phyloP scores from a whole-genome alignment of 2,888 invertebrate genomes.

The Drosophila trichaetosa region DNA sequence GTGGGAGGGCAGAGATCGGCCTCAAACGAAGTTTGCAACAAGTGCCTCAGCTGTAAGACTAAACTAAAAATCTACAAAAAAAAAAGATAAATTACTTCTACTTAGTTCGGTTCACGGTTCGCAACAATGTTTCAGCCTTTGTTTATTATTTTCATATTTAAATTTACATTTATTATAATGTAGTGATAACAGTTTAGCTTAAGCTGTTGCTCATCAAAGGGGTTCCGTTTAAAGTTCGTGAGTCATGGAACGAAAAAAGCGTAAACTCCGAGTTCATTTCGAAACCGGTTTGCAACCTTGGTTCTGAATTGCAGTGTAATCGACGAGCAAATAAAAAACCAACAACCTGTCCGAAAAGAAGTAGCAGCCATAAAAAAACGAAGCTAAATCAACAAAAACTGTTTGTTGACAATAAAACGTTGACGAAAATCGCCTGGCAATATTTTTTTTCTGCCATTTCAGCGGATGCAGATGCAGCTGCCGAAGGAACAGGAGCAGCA shows the following conservation, averaged over 20 bases:
- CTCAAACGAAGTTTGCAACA: neutral
- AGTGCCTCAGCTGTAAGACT: neutral
- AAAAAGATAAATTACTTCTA: neutral
- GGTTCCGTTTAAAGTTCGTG: neutral
- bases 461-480: constrained; percentile 52
- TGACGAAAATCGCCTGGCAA: constrained; percentile 59
- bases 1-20: constrained; percentile 49
- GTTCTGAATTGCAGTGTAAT: constrained; percentile 4
- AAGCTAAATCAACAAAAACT: constrained; percentile 51
- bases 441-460: constrained; percentile 66
- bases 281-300: neutral
- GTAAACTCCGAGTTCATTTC: neutral
- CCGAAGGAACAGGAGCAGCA: constrained; percentile 22
- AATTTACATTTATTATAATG: neutral
- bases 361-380: constrained; percentile 20
- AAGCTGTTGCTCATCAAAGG: neutral
- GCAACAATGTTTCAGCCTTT: too few relatives aligned
- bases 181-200: neutral
- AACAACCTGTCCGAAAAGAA: constrained; percentile 29
- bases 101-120: neutral
- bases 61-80: neutral
- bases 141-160: too few relatives aligned
- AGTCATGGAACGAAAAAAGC: neutral
- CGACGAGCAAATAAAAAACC: constrained; percentile 27
- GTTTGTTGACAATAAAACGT: constrained; percentile 52